phyloP scores from a whole-genome alignment of 2,113 vertebrate species.

The Ursus arctos region DNA sequence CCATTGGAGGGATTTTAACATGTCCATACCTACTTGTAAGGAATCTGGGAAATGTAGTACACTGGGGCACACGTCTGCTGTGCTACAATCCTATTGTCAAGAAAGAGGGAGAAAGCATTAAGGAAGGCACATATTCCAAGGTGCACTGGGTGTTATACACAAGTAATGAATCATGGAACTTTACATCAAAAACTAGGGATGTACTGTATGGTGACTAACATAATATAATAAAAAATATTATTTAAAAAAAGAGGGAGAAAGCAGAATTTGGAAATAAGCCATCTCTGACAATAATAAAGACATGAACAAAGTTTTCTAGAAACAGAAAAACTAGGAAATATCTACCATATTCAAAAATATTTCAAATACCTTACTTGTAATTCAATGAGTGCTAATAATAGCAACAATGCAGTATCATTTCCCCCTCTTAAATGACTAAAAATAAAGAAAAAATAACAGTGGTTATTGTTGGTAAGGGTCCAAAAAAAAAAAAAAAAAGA shows the following conservation, averaged over 20 bases:
- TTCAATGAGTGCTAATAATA: background rate
- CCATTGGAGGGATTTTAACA: background rate
- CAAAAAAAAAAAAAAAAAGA: background rate
- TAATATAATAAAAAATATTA: too few relatives aligned
- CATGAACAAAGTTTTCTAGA: background rate
- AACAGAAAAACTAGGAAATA: constrained; percentile 22
- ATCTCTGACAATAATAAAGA: constrained; percentile 27
- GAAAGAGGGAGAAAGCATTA: background rate
- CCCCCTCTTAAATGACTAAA: background rate
- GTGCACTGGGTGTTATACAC: too few relatives aligned
- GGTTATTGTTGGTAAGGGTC: background rate
- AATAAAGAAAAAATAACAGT: background rate
- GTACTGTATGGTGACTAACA: too few relatives aligned
- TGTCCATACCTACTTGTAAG: background rate
- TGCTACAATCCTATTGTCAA: background rate
- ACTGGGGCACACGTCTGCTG: background rate
- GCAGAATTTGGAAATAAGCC: background rate
- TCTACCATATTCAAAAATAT: background rate
- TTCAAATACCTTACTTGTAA: constrained; percentile 15
- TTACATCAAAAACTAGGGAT: too few relatives aligned
- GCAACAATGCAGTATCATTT: background rate
- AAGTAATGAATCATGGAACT: too few relatives aligned
- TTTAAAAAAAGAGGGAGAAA: background rate
- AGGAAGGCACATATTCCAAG: too few relatives aligned
- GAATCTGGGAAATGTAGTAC: background rate